Conservation (phyloP, 2,888 invertebrate genomes). For the Drosophila imparisetae region DNA sequence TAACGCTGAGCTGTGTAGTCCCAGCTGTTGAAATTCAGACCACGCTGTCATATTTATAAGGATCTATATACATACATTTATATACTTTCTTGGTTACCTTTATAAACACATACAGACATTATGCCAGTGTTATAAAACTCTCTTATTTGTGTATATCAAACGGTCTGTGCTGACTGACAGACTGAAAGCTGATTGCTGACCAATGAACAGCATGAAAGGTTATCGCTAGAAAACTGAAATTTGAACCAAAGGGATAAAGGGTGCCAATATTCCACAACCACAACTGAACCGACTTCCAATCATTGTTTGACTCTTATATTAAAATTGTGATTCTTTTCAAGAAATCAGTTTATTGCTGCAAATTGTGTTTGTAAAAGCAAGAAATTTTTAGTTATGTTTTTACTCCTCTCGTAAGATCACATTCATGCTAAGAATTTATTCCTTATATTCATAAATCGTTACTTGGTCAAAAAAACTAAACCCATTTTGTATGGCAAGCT, state of each 20-base stretch:
- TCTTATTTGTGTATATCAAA: neutral
- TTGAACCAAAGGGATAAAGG: neutral
- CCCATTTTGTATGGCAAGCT: neutral
- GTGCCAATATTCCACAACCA: neutral
- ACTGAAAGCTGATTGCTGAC: neutral
- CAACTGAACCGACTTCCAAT: neutral
- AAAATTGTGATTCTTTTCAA: neutral
- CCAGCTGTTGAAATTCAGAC: slow-evolving; percentile 7
- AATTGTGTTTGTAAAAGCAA: neutral
- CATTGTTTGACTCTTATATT: neutral
- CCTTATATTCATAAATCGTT: neutral
- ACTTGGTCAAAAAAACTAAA: neutral
- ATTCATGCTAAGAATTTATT: neutral
- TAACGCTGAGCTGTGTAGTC: slow-evolving; percentile 18
- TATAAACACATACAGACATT: neutral
- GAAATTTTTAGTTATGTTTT: neutral
- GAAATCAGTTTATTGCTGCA: neutral
- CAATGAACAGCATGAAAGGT: neutral
- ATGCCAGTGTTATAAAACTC: neutral
- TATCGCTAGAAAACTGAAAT: neutral
- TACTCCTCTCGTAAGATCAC: neutral
- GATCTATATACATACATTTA: neutral
- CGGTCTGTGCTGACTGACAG: neutral
- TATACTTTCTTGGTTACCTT: neutral
- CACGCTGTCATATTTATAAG: neutral